A percentile compares a stretch with the other conserved stretches of the same genome.
Evolutionary conservation across 2,888 invertebrate genomes (phyloP).

Genomic region (Mesoligia furuncula): DNA sequence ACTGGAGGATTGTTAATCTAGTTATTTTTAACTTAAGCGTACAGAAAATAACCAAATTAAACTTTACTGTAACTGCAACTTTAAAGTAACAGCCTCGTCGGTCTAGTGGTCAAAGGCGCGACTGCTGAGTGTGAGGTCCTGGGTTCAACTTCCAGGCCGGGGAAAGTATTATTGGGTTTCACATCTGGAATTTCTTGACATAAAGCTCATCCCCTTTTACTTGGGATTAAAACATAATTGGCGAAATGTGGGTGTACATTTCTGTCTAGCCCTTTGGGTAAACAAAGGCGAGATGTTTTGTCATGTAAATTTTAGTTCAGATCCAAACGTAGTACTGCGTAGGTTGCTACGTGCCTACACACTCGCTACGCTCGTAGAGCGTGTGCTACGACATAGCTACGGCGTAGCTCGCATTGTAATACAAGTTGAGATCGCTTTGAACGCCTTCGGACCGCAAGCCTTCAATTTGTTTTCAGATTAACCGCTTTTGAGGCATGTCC

Average conservation of each 20-base stretch:
- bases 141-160: background rate
- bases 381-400: conserved; percentile 30
- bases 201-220: background rate
- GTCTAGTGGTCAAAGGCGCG: background rate
- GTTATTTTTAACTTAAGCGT: background rate
- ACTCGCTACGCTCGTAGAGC: conserved; percentile 9
- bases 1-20: background rate
- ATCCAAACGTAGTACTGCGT: background rate
- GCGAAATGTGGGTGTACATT: no score
- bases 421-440: conserved; percentile 18
- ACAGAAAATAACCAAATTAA: background rate
- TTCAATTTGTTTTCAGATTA: conserved; percentile 21
- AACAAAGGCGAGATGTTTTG: background rate
- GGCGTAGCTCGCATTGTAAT: conserved; percentile 27
- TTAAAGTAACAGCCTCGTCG: background rate
- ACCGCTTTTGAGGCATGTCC: conserved; percentile 16
- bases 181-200: background rate
- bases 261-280: no score
- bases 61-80: background rate
- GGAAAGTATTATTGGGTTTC: background rate
- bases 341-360: conserved; percentile 16
- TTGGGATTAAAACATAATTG: background rate
- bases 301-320: background rate
- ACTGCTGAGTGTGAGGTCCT: background rate
- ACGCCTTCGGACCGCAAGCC: background rate